Evolutionary conservation across 2,113 vertebrate species (phyloP), one percentile per base, ranked within the genome.

Genomic region (Alectura lathami): DNA sequence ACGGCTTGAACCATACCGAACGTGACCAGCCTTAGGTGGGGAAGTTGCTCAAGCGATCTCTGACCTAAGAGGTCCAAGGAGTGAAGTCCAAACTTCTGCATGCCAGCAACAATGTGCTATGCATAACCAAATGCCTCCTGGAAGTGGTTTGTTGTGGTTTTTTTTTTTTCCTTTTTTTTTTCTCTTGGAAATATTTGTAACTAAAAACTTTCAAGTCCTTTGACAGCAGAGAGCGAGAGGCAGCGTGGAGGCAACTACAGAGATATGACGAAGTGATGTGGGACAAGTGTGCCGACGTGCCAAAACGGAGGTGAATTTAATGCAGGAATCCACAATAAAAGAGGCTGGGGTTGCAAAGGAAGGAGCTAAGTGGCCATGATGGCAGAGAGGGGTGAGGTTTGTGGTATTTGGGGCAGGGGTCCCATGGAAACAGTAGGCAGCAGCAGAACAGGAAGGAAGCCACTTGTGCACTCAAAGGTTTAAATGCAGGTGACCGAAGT

Each of bases 201-300:
- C 3, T 1, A 51, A 81, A 79, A 26, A 62, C 56, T 60, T 69
- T 54, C 17, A 27, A 17, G 42, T 26, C 21, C 29, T 91, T 47
- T 74, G 50, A 45, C 42, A 80, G n/a, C 32, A 69, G 72, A 79
- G 76, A 30, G 34, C 0, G 5, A 86, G 38, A 6, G 34, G 40
- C 60, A 88, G 60, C 64, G 60, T 2, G 0, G 73, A 68, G 7
- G 34, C n/a, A 45, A 56, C 0, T 69, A 59, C 63, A 51, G 91
- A 73, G 30, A 29, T 16, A 23, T 0, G n/a, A 36, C 11, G 22
- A 26, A 63, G 60, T 0, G 0, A 68, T 0, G 0, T 13, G 32
- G 21, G 34, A 56, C 24, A 73, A 74, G 43, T 62, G 42, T 27
- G 43, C 6, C 29, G 68, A 29, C 0, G 0, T 6, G 18, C 4